Evolutionary conservation across 2,888 invertebrate species (phyloP).

Genomic region (Prenolepis imparis): DNA sequence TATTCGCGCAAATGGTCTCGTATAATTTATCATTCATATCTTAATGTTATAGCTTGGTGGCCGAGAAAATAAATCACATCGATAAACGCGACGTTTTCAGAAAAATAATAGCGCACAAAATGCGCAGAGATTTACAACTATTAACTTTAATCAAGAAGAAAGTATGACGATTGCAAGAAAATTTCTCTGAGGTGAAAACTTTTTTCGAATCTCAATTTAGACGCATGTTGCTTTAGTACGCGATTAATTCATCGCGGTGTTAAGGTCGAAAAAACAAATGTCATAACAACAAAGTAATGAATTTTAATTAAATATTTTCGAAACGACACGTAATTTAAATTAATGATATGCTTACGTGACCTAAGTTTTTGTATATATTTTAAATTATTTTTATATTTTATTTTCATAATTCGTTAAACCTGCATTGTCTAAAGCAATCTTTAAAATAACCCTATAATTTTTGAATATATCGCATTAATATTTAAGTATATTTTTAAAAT

Average conservation of each 20-base stretch:
- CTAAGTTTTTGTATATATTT: neutral
- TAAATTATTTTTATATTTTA: neutral
- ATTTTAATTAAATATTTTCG: constrained; percentile 32
- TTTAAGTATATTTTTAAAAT: neutral
- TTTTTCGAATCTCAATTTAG: constrained; percentile 15
- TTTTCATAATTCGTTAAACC: neutral
- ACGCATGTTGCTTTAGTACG: neutral
- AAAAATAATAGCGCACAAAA: constrained; percentile 45
- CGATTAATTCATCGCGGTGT: constrained; percentile 11
- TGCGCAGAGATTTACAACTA: constrained; percentile 44
- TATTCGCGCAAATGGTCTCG: neutral
- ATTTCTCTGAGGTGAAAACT: constrained; percentile 12
- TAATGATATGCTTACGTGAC: neutral
- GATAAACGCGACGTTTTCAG: constrained; percentile 55
- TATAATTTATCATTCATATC: constrained; percentile 24
- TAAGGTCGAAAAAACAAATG: neutral
- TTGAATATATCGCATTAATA: neutral
- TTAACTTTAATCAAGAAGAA: constrained; percentile 61
- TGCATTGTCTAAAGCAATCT: neutral
- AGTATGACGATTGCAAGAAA: constrained; percentile 28
- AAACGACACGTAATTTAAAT: constrained; percentile 9
- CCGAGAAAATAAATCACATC: constrained; percentile 54
- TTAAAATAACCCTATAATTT: neutral
- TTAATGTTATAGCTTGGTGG: neutral
- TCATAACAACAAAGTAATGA: neutral